Evolutionary conservation across 2,888 invertebrate genomes (phyloP), one percentile per base, ranked within the genome.

Genomic region (Drosophila gaucha): DNA sequence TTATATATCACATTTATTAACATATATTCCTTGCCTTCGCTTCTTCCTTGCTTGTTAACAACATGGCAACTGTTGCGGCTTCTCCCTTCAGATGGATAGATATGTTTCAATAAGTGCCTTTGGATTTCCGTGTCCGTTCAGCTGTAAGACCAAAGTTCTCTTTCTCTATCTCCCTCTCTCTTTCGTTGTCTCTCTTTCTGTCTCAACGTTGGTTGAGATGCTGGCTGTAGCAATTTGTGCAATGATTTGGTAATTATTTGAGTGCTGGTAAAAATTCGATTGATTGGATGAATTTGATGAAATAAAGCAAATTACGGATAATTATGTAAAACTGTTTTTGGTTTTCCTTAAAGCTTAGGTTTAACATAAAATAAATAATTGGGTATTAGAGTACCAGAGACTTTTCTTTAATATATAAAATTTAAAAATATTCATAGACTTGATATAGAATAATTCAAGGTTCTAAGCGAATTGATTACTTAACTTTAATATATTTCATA

Each of bases 1-100:
- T 67, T 79, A 64, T 67, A 52, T 20, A 46, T 59, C 43, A 60
- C 67, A 75, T 64, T 64, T 70, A 67, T 67, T 47, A 54, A 54
- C 57, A 66, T 77, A 65, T 78, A n/a, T n/a, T n/a, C n/a, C 59
- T 63, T 44, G 49, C 12, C 30, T 30, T 12, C 18, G 24, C 20
- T 43, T 35, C 16, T 47, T 35, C 20, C 10, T 4, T 6, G 35
- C 20, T 39, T 24, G 14, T 47, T 31, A 28, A 8, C 38, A 55
- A 47, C 31, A 39, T 58, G 52, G 52, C 43, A 64, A 68, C 60
- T 54, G 54, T n/a, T 59, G 55, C 18, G 39, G 47, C 64, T 46
- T 33, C 26, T 36, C 8, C 10, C 12, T 26, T 2, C 18, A 12
- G 28, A 44, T 30, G 18, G 44, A 20, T 44, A 26, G 5, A 16